Evolutionary conservation across 1,140 invertebrate species (phyloP).

Genomic region (Apis dorsata): DNA sequence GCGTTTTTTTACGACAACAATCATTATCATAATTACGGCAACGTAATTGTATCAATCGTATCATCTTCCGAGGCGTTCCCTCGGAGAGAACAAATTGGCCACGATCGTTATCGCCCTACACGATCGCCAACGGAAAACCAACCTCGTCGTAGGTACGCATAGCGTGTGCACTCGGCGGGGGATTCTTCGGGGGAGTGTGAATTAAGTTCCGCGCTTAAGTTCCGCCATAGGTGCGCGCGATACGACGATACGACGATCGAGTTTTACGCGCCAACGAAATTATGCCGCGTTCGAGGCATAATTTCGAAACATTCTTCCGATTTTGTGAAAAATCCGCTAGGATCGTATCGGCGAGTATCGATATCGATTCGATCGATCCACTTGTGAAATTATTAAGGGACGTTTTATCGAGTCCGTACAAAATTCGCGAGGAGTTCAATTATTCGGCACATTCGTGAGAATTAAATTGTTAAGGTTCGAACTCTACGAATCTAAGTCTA

Average conservation of each 20-base stretch:
- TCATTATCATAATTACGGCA: constrained; percentile 65
- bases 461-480: too few relatives aligned
- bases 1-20: constrained; percentile 37
- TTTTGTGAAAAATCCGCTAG: not conserved
- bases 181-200: not conserved
- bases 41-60: constrained; percentile 46
- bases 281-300: not conserved
- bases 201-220: not conserved
- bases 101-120: constrained; percentile 62
- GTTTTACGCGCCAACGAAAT: constrained; percentile 7
- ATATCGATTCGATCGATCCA: constrained; percentile 14
- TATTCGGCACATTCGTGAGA: too few relatives aligned
- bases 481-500: too few relatives aligned
- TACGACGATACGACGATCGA: too few relatives aligned
- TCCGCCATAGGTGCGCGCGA: not conserved
- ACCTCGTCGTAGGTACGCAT: not conserved
- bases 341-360: not conserved
- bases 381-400: not conserved
- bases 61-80: constrained; percentile 45
- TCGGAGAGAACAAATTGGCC: constrained; percentile 63
- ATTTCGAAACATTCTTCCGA: not conserved
- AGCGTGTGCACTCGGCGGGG: constrained; percentile 11
- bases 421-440: not conserved
- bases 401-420: not conserved
- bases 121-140: constrained; percentile 52